Base-by-base conservation (phyloP, 2,113 vertebrate species). In the Chaetura pelagica region DNA sequence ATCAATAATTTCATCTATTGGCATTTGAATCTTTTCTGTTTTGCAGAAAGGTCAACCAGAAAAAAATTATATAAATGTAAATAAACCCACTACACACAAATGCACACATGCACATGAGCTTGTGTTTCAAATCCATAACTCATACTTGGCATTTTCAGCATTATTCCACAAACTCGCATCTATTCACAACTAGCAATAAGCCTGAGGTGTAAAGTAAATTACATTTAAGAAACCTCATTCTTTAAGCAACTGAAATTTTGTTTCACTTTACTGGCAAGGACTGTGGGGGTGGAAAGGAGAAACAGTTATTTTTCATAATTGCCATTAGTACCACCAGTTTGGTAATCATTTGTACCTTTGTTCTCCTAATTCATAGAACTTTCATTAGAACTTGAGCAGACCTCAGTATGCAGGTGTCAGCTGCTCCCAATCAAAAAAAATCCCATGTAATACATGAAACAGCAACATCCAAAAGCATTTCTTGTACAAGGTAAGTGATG, bases 41-140 rank as follows among this genome's bases (percentile, higher is more conserved):
- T 80, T 29, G 20, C 30, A 58, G 23, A 38, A 3, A 59, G 8
- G 8, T 11, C 69, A 26, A 52, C 9, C 54, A 9, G 5, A 54
- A 78, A 86, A 30, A 14, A 71, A 26, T 15, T 16, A 5, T 5
- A 18, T 12, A 46, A 15, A 42, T n/a, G 18, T 13, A 57, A 75
- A 87, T 30, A 73, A 12, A 34, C 7, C 5, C 22, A 6, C 2
- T 27, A 9, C 18, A 2, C 5, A 26, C 4, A 17, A 71, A 64
- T 3, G 4, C 2, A 35, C 4, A 12, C 23, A 20, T 4, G 30
- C 26, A 10, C 3, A 3, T 38, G 7, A 15, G 46, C 10, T 63
- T 2, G 3, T 2, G 2, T 9, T 48, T 24, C 69, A 64, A 35
- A 72, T 38, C 34, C 15, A 0, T 12, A 5, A 2, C 61, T 64